Percentiles rank a stretch among this genome's conserved stretches.
Conservation (phyloP, 2,888 invertebrate genomes). For the Plagiodera versicolora region DNA sequence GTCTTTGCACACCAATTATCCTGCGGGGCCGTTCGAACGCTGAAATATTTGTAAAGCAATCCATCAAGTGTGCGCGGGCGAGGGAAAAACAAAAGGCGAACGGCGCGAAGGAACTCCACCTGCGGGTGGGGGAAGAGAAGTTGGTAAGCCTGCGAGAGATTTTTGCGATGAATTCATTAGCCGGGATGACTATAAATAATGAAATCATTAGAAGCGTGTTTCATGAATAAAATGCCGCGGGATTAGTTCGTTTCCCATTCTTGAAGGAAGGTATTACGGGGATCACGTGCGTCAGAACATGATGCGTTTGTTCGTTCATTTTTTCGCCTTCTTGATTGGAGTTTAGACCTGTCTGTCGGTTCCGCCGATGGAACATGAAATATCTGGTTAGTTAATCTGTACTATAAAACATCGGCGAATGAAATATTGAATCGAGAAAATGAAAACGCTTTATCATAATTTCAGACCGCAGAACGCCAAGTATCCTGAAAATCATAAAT, state of each 20-base stretch:
- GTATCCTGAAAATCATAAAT: no score
- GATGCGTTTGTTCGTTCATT: neutral
- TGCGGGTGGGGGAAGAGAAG: slow-evolving; percentile 9
- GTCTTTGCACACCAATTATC: no score
- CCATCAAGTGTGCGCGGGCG: slow-evolving; percentile 44
- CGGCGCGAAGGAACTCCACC: slow-evolving; percentile 28
- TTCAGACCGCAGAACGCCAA: no score
- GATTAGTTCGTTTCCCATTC: no score
- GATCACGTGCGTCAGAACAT: no score
- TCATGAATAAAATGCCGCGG: slow-evolving; percentile 4
- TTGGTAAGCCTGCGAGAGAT: slow-evolving; percentile 9
- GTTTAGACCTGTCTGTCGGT: neutral
- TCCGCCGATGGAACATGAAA: neutral
- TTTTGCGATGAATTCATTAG: slow-evolving; percentile 16
- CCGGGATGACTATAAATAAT: slow-evolving; percentile 18
- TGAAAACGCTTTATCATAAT: no score
- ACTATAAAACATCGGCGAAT: neutral
- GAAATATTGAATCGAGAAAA: neutral
- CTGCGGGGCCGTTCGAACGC: slow-evolving; percentile 47
- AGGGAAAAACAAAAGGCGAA: slow-evolving; percentile 34
- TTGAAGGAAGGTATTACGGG: slow-evolving; percentile 2
- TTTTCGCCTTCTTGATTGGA: neutral
- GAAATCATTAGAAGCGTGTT: slow-evolving; percentile 13
- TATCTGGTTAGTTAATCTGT: neutral
- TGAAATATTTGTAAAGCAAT: slow-evolving; percentile 51